Evolutionary conservation across 2,888 invertebrate genomes (phyloP), one percentile per base, ranked within the genome.

Genomic region (Drosophila anceps): DNA sequence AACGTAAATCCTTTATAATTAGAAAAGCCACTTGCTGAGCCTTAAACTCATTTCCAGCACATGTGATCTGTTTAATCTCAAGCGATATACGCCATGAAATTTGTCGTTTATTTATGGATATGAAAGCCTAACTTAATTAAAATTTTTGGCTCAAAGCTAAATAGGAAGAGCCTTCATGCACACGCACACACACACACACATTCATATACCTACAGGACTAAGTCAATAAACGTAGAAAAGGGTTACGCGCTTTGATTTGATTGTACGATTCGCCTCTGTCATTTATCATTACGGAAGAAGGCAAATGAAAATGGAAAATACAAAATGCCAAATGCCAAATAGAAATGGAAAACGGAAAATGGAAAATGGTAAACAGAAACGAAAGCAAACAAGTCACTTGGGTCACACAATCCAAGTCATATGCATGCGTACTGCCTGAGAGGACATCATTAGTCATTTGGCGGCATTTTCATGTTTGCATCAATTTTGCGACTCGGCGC

Each of bases 61-160:
- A 69, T 73, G 41, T 59, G 69, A 57, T 70, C 55, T 44, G 50
- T 18, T 57, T 72, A 82, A 84, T 80, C 74, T 65, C 54, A 33
- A 18, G 63, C 69, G 53, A 75, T 65, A 70, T 75, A 80, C 63
- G 55, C 66, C 69, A 50, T 70, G 69, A 73, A 86, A 88, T 88
- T 86, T 84, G 82, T 86, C 77, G 73, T 71, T 88, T 82, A 86
- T 88, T 86, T 86, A 88, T 86, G 82, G 82, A 86, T 86, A 84
- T 69, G 57, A 67, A 66, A 64, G 33, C 61, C 51, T 70, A 67
- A 81, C 79, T 77, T 84, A 84, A 84, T 84, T 84, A 88, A 85
- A 85, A 86, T 76, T 71, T 71, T 67, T 58, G 69, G 51, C 57
- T 64, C 27, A 39, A 48, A 13, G 33, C 48, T 18, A 66, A 65